phyloP scores from a whole-genome alignment of 2,113 vertebrate species.

The Rhynchopsitta pachyrhyncha region DNA sequence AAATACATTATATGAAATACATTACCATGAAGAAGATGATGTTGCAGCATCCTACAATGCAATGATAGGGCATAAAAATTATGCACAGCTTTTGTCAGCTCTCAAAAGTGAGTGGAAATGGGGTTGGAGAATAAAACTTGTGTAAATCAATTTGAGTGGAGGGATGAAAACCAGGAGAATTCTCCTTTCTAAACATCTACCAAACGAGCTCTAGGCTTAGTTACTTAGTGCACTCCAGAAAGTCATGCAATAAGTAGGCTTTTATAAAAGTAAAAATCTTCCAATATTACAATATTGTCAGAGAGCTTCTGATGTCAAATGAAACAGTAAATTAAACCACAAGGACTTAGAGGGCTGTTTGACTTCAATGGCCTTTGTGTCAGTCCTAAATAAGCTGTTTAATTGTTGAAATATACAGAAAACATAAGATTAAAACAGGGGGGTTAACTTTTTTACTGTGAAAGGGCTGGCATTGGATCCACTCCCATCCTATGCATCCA shows the following conservation, averaged over 20 bases:
- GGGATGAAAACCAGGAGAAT: neutral
- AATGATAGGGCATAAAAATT: neutral
- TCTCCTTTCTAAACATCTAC: neutral
- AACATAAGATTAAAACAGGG: neutral
- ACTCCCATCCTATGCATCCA: neutral
- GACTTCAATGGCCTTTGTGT: neutral
- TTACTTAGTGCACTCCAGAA: neutral
- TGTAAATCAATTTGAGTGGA: neutral
- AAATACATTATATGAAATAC: constrained; percentile 16
- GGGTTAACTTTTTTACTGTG: neutral
- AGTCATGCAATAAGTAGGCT: neutral
- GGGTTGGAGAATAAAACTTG: neutral
- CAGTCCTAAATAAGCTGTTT: neutral
- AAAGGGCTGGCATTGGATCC: neutral
- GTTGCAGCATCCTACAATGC: neutral
- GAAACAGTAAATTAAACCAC: neutral
- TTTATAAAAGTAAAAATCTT: neutral
- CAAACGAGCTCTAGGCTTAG: neutral
- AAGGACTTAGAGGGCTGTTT: neutral
- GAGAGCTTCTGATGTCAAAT: neutral
- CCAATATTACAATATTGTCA: neutral
- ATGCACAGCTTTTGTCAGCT: neutral
- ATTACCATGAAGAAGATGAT: neutral
- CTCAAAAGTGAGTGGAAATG: neutral
- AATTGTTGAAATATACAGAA: neutral